Evolutionary conservation across 2,888 invertebrate genomes (phyloP).

Genomic region (Eudemis profundana): DNA sequence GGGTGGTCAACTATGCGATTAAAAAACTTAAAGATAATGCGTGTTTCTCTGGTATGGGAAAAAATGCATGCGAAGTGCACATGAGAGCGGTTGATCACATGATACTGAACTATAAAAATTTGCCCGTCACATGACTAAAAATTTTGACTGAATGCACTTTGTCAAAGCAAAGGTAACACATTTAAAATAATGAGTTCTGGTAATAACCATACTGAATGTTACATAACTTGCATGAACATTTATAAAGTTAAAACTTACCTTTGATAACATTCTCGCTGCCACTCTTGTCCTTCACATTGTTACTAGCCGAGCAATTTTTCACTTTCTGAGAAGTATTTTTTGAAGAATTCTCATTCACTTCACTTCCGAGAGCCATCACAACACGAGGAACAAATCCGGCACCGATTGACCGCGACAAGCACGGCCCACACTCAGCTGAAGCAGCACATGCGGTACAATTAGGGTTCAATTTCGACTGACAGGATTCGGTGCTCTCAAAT

Average conservation of each 20-base stretch:
- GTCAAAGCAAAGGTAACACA: conserved; percentile 50
- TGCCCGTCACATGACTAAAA: conserved; percentile 71
- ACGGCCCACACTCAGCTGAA: conserved; percentile 83
- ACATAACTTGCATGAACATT: conserved; percentile 81
- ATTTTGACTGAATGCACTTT: conserved; percentile 53
- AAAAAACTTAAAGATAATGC: conserved; percentile 7
- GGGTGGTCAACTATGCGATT: not conserved
- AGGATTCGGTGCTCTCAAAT: conserved; percentile 52
- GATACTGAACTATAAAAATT: conserved; percentile 48
- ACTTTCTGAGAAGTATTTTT: conserved; percentile 81
- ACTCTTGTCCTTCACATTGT: conserved; percentile 75
- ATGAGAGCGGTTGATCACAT: conserved; percentile 37
- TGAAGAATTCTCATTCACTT: conserved; percentile 83
- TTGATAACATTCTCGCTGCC: conserved; percentile 75
- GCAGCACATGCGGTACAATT: conserved; percentile 82
- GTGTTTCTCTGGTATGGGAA: conserved; percentile 13
- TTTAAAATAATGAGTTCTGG: conserved; percentile 54
- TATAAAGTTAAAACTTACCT: conserved; percentile 70
- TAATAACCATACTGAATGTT: conserved; percentile 71
- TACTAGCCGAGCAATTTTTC: conserved; percentile 79
- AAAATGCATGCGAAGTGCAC: conserved; percentile 35
- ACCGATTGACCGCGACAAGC: conserved; percentile 81
- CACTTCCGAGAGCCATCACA: conserved; percentile 86
- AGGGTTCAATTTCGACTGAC: conserved; percentile 80
- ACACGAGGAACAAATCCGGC: conserved; percentile 82